Conservation (phyloP, 1,140 invertebrate genomes). For the Protaetia brevitarsis region DNA sequence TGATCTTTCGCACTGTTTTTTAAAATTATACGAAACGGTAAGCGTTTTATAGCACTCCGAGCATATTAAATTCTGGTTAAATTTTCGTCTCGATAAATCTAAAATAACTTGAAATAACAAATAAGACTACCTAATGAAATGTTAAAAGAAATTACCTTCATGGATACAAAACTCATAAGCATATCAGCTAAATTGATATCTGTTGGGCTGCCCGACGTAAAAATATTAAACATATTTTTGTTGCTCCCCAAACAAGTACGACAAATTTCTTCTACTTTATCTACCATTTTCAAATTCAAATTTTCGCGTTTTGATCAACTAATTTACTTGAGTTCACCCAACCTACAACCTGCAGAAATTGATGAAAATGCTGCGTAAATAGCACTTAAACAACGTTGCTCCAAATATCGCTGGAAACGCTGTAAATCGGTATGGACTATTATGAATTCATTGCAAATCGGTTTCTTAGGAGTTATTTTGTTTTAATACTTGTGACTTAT, state of each 20-base stretch:
- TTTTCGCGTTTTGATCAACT: neutral
- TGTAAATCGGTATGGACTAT: neutral
- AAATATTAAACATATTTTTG: slow-evolving; percentile 8
- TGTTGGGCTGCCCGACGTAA: neutral
- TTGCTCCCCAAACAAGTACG: neutral
- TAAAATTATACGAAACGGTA: neutral
- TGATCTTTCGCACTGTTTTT: neutral
- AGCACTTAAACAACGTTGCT: neutral
- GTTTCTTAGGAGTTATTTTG: too few species aligned
- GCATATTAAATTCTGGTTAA: neutral
- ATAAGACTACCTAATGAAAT: too few species aligned
- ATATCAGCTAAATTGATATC: slow-evolving; percentile 2
- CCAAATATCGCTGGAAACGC: neutral
- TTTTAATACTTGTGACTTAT: too few species aligned
- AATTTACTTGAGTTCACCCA: slow-evolving; percentile 8
- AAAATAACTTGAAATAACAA: too few species aligned
- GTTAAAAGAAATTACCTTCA: neutral
- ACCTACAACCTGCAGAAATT: neutral
- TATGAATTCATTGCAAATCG: too few species aligned
- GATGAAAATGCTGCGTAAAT: slow-evolving; percentile 4
- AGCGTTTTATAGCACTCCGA: neutral
- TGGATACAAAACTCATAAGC: neutral
- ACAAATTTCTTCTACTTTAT: neutral
- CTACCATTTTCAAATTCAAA: neutral
- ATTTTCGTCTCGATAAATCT: neutral